These are phyloP conservation scores for Chloromyia formosa DNA, from an alignment of 2,888 invertebrate species.

Conservation along the genomic window DNA sequence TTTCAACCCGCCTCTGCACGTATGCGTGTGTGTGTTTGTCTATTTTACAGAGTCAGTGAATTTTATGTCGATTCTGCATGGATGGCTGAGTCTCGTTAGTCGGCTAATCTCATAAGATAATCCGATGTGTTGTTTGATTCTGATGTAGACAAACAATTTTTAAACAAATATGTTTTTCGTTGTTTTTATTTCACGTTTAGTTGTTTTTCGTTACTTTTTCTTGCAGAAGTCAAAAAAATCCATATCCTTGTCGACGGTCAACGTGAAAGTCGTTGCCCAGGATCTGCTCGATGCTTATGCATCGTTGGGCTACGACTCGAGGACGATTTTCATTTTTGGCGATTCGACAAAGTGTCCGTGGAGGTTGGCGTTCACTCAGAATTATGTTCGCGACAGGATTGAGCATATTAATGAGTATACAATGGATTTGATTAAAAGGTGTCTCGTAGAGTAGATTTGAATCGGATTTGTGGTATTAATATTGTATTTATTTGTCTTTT, in stretches of 20 bases:
- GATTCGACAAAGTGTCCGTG: slow-evolving; percentile 57
- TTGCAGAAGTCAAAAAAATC: slow-evolving; percentile 55
- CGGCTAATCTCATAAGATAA: too few species aligned
- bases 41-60: not conserved
- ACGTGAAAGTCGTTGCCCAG: slow-evolving; percentile 53
- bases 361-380: slow-evolving; percentile 56
- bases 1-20: too few species aligned
- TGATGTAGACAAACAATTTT: too few species aligned
- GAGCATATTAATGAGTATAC: slow-evolving; percentile 55
- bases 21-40: too few species aligned
- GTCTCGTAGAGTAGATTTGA: slow-evolving; percentile 4
- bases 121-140: too few species aligned
- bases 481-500: not conserved
- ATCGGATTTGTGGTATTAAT: not conserved
- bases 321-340: slow-evolving; percentile 58
- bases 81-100: not conserved
- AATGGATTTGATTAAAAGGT: slow-evolving; percentile 57
- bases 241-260: slow-evolving; percentile 12
- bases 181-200: too few species aligned
- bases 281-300: slow-evolving; percentile 55
- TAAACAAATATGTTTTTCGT: too few species aligned
- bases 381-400: slow-evolving; percentile 56
- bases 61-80: not conserved
- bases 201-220: too few species aligned
- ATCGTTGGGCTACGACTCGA: slow-evolving; percentile 55